phyloP scores from a whole-genome alignment of 92 coral and sea anemone species.

The Porites cylindrica region DNA sequence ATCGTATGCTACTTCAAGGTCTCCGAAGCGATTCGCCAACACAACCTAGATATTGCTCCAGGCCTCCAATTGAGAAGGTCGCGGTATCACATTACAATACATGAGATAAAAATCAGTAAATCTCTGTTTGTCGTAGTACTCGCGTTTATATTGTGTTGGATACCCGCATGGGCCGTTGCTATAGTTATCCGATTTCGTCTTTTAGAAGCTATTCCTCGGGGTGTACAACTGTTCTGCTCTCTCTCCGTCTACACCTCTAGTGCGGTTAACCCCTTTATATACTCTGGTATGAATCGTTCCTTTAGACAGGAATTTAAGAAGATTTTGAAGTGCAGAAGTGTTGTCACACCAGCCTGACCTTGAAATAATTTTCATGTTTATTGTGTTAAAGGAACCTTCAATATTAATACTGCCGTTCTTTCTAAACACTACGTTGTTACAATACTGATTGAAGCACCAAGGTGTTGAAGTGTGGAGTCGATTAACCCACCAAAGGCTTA shows the following conservation, averaged over 20 bases:
- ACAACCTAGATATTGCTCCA: conserved; percentile 16
- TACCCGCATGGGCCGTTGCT: conserved; percentile 27
- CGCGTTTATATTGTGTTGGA: conserved; percentile 30
- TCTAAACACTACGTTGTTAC: too few species aligned
- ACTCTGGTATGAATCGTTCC: conserved; percentile 38
- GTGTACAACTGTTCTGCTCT: conserved; percentile 6
- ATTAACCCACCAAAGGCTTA: too few species aligned
- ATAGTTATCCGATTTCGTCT: conserved; percentile 9
- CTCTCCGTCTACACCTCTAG: conserved; percentile 18
- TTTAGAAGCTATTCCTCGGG: background rate
- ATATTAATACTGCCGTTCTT: too few species aligned
- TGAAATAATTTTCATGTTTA: too few species aligned
- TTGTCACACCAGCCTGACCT: background rate
- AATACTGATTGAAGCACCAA: too few species aligned
- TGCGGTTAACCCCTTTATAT: conserved; percentile 33
- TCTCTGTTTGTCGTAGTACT: conserved; percentile 32
- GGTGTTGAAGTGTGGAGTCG: too few species aligned
- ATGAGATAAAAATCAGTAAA: conserved; percentile 24
- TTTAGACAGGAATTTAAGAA: conserved; percentile 39
- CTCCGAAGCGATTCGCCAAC: background rate
- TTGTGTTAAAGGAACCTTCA: too few species aligned
- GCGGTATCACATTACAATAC: background rate
- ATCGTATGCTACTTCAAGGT: conserved; percentile 15
- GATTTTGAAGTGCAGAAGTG: conserved; percentile 18
- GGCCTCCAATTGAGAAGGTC: background rate